A percentile compares a stretch with the other conserved stretches of the same genome.
phyloP scores from a whole-genome alignment of 2,888 invertebrate species.

The Amiota minor region DNA sequence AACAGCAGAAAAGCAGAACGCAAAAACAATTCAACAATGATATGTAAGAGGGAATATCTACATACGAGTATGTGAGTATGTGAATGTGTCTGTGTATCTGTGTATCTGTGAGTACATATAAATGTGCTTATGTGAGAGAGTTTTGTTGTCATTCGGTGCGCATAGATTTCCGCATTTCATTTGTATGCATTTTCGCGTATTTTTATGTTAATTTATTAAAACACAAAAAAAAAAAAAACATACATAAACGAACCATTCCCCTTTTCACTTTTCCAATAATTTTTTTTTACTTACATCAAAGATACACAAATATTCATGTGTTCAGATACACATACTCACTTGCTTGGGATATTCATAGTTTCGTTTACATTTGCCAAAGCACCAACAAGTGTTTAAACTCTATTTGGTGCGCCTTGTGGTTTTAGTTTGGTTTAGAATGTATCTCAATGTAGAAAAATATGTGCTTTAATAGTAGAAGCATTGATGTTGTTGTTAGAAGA shows the following conservation, averaged over 20 bases:
- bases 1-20: neutral
- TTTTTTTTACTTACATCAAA: too few species aligned
- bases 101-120: too few species aligned
- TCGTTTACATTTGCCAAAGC: slow-evolving; percentile 4
- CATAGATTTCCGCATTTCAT: slow-evolving; percentile 62
- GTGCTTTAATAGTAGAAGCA: too few species aligned
- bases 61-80: neutral
- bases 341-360: neutral
- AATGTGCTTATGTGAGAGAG: too few species aligned
- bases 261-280: too few species aligned
- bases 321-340: too few species aligned
- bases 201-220: slow-evolving; percentile 63
- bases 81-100: too few species aligned
- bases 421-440: too few species aligned
- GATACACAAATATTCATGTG: too few species aligned
- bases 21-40: slow-evolving; percentile 30
- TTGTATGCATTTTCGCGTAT: slow-evolving; percentile 43
- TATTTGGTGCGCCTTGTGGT: neutral
- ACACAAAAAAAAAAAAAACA: slow-evolving; percentile 8
- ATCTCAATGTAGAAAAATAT: too few species aligned
- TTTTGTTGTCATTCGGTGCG: slow-evolving; percentile 28
- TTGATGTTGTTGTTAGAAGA: too few species aligned
- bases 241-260: neutral
- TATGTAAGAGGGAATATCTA: slow-evolving; percentile 32
- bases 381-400: slow-evolving; percentile 12